phyloP scores from a whole-genome alignment of 2,888 invertebrate genomes.

The Mythimna pallens region DNA sequence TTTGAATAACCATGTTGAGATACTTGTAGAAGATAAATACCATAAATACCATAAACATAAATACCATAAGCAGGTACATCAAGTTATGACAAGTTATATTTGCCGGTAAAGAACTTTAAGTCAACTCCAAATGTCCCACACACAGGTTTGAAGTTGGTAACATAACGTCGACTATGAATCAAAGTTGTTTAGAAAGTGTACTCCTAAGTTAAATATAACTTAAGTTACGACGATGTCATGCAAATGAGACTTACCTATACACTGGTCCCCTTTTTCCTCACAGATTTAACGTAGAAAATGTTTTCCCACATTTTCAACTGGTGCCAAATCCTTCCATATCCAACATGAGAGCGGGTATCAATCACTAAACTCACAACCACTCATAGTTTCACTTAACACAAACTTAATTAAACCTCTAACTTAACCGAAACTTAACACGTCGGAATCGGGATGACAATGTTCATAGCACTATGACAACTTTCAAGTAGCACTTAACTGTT shows the following conservation, averaged over 20 bases:
- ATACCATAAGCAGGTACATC: neutral
- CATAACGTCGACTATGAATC: slow-evolving; percentile 48
- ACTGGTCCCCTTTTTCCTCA: slow-evolving; percentile 85
- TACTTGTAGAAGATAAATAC: neutral
- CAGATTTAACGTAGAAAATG: slow-evolving; percentile 86
- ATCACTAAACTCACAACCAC: slow-evolving; percentile 69
- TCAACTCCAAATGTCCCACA: slow-evolving; percentile 35
- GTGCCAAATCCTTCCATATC: slow-evolving; percentile 75
- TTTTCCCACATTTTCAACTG: slow-evolving; percentile 83
- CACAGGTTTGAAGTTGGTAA: slow-evolving; percentile 46
- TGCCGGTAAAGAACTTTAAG: slow-evolving; percentile 15
- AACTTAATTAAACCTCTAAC: slow-evolving; percentile 65
- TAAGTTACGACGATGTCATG: slow-evolving; percentile 54
- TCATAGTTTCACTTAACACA: slow-evolving; percentile 74
- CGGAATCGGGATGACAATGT: slow-evolving; percentile 63
- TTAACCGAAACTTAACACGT: slow-evolving; percentile 70
- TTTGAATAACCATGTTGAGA: neutral
- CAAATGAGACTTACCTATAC: slow-evolving; percentile 77
- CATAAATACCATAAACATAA: too few species aligned
- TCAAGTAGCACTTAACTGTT: slow-evolving; percentile 54
- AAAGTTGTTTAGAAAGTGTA: slow-evolving; percentile 62
- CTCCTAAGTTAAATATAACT: slow-evolving; percentile 54
- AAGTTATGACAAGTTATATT: slow-evolving; percentile 12
- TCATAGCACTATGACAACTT: slow-evolving; percentile 60
- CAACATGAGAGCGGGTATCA: slow-evolving; percentile 73